Evolutionary conservation across 2,888 invertebrate species (phyloP).

Genomic region (Auanema freiburgensis): DNA sequence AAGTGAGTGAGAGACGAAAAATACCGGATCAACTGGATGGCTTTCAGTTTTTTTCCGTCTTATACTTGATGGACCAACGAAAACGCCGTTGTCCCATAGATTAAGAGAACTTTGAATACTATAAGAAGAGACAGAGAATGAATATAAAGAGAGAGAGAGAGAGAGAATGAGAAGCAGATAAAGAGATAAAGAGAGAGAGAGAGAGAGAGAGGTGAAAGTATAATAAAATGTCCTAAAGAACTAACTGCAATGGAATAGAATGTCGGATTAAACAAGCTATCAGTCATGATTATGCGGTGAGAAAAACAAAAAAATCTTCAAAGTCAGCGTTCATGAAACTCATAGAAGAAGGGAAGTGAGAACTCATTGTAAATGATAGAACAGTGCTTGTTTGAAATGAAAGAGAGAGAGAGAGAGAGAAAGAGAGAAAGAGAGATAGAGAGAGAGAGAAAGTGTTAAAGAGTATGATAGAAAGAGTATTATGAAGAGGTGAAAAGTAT

Average conservation of each 20-base stretch:
- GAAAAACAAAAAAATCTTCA: too few species aligned
- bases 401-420: conserved; percentile 14
- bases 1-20: not conserved
- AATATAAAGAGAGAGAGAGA: conserved; percentile 5
- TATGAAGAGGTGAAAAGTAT: too few species aligned
- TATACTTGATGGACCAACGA: too few species aligned
- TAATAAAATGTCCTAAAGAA: not conserved
- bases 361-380: not conserved
- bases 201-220: conserved; percentile 1
- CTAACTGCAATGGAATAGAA: not conserved
- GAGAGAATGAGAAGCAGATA: conserved; percentile 7
- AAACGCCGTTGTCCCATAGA: too few species aligned
- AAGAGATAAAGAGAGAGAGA: not conserved
- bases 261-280: conserved; percentile 3
- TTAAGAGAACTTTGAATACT: too few species aligned
- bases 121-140: not conserved
- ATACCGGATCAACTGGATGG: not conserved
- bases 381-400: not conserved
- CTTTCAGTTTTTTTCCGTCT: too few species aligned
- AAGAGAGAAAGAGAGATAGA: conserved; percentile 6
- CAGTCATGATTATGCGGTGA: too few species aligned
- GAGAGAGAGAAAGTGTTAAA: conserved; percentile 10
- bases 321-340: too few species aligned
- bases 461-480: conserved; percentile 4
- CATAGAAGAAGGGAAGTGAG: not conserved